Evolutionary conservation across 2,888 invertebrate genomes (phyloP).

Genomic region (Loripinus fragilis): DNA sequence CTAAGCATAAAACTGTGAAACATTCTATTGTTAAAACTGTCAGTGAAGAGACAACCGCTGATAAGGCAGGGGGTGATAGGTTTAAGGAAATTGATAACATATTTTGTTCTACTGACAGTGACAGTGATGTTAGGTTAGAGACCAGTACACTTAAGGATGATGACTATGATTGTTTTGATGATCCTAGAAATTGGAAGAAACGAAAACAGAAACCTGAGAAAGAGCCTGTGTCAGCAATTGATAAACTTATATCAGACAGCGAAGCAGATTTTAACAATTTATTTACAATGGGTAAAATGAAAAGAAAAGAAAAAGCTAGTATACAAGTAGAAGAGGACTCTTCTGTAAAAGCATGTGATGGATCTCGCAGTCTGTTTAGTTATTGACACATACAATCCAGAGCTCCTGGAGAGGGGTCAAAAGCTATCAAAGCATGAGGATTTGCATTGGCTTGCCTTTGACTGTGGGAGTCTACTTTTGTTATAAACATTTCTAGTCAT

Average conservation of each 20-base stretch:
- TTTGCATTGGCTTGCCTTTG: too few relatives aligned
- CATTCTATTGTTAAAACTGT: background rate
- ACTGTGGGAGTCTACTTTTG: too few relatives aligned
- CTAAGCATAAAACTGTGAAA: constrained; percentile 20
- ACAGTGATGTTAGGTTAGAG: constrained; percentile 49
- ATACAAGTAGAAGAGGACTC: constrained; percentile 9
- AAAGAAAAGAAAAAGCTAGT: constrained; percentile 39
- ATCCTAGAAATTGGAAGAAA: constrained; percentile 64
- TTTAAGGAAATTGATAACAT: constrained; percentile 54
- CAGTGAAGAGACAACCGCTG: background rate
- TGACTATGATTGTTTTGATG: constrained; percentile 51
- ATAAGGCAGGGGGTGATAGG: constrained; percentile 20
- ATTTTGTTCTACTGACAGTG: constrained; percentile 39
- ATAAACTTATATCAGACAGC: constrained; percentile 66
- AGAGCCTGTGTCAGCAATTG: constrained; percentile 41
- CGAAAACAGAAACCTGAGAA: constrained; percentile 39
- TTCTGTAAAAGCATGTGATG: constrained; percentile 18
- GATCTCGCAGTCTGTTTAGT: constrained; percentile 52
- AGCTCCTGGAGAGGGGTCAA: too few relatives aligned
- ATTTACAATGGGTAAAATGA: constrained; percentile 67
- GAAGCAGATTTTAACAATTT: constrained; percentile 66
- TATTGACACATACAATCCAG: constrained; percentile 1
- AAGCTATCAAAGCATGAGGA: too few relatives aligned
- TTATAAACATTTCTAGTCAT: too few relatives aligned
- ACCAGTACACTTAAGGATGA: constrained; percentile 69